These are phyloP conservation scores for Benthosema pterotum DNA, from an alignment of 2,797 vertebrate genomes.

Conservation along the genomic window DNA sequence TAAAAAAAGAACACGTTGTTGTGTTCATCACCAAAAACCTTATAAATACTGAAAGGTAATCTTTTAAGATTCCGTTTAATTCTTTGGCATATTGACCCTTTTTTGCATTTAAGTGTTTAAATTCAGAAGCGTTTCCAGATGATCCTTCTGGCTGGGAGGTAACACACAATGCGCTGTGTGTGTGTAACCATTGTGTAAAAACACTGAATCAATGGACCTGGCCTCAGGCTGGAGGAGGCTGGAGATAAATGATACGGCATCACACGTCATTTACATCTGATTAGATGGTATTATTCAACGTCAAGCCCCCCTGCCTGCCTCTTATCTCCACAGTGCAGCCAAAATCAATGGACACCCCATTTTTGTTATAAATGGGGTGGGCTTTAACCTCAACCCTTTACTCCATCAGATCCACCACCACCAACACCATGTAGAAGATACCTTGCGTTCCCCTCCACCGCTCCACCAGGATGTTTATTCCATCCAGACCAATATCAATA, in stretches of 20 bases:
- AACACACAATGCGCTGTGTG: no score
- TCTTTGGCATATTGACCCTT: no score
- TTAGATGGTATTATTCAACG: conserved; percentile 39
- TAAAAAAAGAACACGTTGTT: no score
- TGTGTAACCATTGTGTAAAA: background rate
- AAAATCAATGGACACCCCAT: conserved; percentile 33
- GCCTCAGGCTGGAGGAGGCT: conserved; percentile 24
- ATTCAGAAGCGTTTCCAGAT: no score
- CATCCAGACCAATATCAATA: background rate
- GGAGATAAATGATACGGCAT: conserved; percentile 48
- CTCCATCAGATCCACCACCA: conserved; percentile 15
- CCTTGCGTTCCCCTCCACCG: background rate
- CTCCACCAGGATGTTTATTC: conserved; percentile 19
- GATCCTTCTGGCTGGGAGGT: no score
- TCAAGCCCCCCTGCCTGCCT: conserved; percentile 23
- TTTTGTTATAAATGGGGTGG: conserved; percentile 22
- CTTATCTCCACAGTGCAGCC: conserved; percentile 43
- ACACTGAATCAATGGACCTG: background rate
- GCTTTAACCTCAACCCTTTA: conserved; percentile 38
- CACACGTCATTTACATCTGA: conserved; percentile 54
- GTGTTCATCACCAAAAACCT: no score
- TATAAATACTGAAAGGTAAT: no score
- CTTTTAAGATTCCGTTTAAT: no score
- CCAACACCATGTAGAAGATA: conserved; percentile 21
- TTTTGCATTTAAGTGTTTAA: no score